Evolutionary conservation across 2,888 invertebrate genomes (phyloP), one percentile per base, ranked within the genome.

Genomic region (Arctia plantaginis): DNA sequence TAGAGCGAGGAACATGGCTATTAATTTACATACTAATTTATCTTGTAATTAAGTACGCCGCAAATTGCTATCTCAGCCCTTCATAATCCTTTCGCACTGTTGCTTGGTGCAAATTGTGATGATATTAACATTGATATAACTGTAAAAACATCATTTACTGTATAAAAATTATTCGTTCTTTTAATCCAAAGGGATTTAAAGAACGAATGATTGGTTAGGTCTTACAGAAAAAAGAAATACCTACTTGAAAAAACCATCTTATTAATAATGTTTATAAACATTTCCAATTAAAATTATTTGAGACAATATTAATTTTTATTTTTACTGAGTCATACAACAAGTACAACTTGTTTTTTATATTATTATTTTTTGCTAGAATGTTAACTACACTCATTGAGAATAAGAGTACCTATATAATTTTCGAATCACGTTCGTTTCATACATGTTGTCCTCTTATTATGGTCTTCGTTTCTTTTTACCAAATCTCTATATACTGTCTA

Each of bases 11-110:
- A 82, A 78, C 84, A 82, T 79, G 82, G 89, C 93, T 92, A 94
- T 93, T 94, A 93, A 95, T 95, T 95, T 95, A 91, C 95, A 95
- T 95, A 95, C 92, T 95, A 95, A 95, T 95, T 94, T 92, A 94
- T 95, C 94, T 94, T 93, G 95, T 95, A 95, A 95, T 95, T 95
- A 95, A 95, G 94, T 95, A 93, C 92, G 90, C 92, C 92, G 92
- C 92, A 93, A 95, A 95, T 95, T 95, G 95, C 94, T 95, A 95
- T 94, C 95, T 95, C 95, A 95, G 94, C 94, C 95, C 94, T 93
- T 93, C 93, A 93, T 95, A 95, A 95, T 94, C 95, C 95, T 94
- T 94, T 93, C 93, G 92, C 93, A 88, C 90, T 91, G 92, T 91
- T 92, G 92, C 92, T 90, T 89, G 88, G 79, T 74, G 77, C 74